Evolutionary conservation across 2,797 vertebrate genomes (phyloP), one percentile per base, ranked within the genome.

Genomic region (Clarias laeviceps): DNA sequence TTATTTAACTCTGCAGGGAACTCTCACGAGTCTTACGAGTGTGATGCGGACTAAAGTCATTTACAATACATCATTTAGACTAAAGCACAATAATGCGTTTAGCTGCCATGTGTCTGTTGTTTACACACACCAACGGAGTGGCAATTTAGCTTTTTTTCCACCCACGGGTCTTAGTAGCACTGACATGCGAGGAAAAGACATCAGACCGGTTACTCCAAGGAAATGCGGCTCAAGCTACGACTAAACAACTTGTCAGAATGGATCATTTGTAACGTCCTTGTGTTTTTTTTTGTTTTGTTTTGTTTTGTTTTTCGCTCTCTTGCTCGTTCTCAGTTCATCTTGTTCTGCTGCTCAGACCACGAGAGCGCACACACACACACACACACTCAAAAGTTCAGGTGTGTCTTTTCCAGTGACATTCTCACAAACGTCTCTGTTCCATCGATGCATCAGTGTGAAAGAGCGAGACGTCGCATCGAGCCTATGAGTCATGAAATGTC

Each of bases 31-130:
- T 12, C 54, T 54, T 1, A 61, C 66, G 29, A 22, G 74, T 7
- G 56, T 17, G 29, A 85, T 32, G 56, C 54, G 5, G 50, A 73
- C 80, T 78, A 5, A 14, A 66, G 86, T 69, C 84, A 45, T 72
- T 85, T 82, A 84, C 84, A 84, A 83, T 78, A 80, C 82, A 82
- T 88, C 85, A 84, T 86, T 84, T 76, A 83, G 80, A 76, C 59
- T 73, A 34, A 84, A 82, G 80, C 77, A 88, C 82, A 80, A 84
- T 66, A 85, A 83, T 50, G 83, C 56, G 70, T 83, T 86, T 88
- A 82, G 76, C 79, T 76, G 68, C 80, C 64, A 29, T 64, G 85
- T 72, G 82, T 85, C 73, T 77, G 14, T 15, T 86, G 66, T 88
- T 84, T 86, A 76, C 22, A 22, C 17, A 22, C 80, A 65, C 57